Evolutionary conservation across 2,113 vertebrate genomes (phyloP), one percentile per base, ranked within the genome.

Genomic region (Brevimyrus niger): DNA sequence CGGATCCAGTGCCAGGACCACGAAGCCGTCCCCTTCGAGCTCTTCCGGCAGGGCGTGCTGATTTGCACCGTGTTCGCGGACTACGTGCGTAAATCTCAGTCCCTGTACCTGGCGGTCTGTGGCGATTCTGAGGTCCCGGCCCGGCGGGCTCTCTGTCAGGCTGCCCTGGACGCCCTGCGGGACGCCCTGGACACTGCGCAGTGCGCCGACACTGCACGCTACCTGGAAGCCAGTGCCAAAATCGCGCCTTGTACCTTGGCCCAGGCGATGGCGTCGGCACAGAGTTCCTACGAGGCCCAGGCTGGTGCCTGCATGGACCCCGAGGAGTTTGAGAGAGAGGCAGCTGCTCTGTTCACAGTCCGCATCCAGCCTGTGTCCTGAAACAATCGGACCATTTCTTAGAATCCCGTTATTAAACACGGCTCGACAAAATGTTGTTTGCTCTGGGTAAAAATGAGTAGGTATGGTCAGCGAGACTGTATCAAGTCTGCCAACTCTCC

Each of bases 61-160:
- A 97, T 96, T 3, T 99, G 98, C 88, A 96, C 97, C 0, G 97
- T 98, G 89, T 97, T 99, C 86, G 94, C 97, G 2, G 98, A 99
- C 93, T 99, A 98, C 48, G 95, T 97, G 55, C 94, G 96, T 9
- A 97, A 97, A 86, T 96, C 97, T 0, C 93, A 95, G 3, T 94
- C 96, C 48, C 96, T 99, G 31, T 99, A 97, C 0, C 94, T 93
- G 0, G 93, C 96, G 4, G 96, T 99, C 88, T 94, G 94, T 65
- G 93, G 94, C 89, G 91, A 91, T 1, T 93, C 95, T 0, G 92
- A 95, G 65, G 94, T 93, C 0, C 94, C 95, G 0, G 94, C 96
- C 0, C 96, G 96, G 2, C 94, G 94, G 4, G 94, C 94, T 0
- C 90, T 98, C 87, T 97, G 97, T 91, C 93, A 94, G 83, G 96